Conservation (phyloP, 2,113 vertebrate species). For the Bos indicus region DNA sequence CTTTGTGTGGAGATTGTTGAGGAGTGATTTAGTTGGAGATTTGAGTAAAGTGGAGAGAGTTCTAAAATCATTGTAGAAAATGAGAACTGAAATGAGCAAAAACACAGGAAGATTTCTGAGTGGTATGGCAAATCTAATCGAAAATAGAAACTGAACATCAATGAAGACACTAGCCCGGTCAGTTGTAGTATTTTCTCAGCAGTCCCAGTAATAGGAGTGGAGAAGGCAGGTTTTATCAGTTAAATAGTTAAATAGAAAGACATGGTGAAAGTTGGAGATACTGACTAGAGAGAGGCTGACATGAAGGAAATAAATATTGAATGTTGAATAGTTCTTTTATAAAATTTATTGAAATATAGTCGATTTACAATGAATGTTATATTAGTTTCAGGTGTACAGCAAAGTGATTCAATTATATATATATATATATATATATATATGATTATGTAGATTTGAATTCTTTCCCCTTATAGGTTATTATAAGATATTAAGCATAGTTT, state of each 20-base stretch:
- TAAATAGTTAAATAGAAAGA: conserved; percentile 4
- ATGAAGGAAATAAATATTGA: not conserved
- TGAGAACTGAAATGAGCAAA: not conserved
- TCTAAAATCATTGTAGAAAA: conserved; percentile 1
- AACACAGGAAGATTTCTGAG: not conserved
- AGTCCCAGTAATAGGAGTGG: not conserved
- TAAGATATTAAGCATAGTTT: not conserved
- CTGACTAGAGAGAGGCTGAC: not conserved
- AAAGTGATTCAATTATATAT: not conserved
- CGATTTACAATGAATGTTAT: not conserved
- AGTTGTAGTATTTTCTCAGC: not conserved
- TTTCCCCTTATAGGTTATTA: not conserved
- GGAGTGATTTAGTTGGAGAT: not conserved
- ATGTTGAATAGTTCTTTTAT: not conserved
- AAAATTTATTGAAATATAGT: not conserved
- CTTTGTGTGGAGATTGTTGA: not conserved
- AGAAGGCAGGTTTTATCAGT: not conserved
- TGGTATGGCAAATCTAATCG: not conserved
- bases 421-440: not conserved
- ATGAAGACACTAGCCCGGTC: not conserved
- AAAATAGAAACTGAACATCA: conserved; percentile 5
- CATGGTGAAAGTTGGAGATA: not conserved
- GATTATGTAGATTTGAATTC: not conserved
- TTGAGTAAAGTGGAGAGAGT: not conserved
- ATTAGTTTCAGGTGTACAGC: not conserved